A percentile compares a stretch with the other conserved stretches of the same genome.
phyloP scores from a whole-genome alignment of 1,140 invertebrate genomes.

The Hydropsyche tenuis region DNA sequence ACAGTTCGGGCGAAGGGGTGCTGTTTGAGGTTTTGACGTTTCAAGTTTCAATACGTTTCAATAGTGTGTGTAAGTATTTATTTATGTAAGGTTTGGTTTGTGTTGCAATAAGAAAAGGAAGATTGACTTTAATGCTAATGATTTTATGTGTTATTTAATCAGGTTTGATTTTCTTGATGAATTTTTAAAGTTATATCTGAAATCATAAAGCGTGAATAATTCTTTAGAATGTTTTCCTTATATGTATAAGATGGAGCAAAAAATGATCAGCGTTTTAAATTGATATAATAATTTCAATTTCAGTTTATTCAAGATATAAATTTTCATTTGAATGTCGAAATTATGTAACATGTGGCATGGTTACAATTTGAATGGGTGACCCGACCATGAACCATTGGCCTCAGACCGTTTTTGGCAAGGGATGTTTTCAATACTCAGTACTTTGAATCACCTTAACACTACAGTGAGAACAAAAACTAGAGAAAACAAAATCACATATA shows the following conservation, averaged over 20 bases:
- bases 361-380: not conserved
- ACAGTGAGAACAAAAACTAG: too few relatives aligned
- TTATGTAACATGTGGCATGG: not conserved
- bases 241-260: not conserved
- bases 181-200: not conserved
- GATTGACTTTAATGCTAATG: not conserved
- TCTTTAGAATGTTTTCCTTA: not conserved
- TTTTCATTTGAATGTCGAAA: not conserved
- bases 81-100: too few relatives aligned
- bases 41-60: too few relatives aligned
- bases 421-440: too few relatives aligned
- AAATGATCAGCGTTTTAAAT: not conserved
- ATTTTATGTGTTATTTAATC: slow-evolving; percentile 11
- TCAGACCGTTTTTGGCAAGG: too few relatives aligned
- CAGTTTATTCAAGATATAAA: not conserved
- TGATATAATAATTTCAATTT: not conserved
- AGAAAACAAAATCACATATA: too few relatives aligned
- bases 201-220: slow-evolving; percentile 4
- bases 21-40: too few relatives aligned
- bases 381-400: too few relatives aligned
- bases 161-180: not conserved
- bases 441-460: too few relatives aligned
- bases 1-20: not conserved
- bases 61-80: too few relatives aligned
- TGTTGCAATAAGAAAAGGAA: not conserved